phyloP scores from a whole-genome alignment of 2,888 invertebrate genomes.

The Lutraria lutraria region DNA sequence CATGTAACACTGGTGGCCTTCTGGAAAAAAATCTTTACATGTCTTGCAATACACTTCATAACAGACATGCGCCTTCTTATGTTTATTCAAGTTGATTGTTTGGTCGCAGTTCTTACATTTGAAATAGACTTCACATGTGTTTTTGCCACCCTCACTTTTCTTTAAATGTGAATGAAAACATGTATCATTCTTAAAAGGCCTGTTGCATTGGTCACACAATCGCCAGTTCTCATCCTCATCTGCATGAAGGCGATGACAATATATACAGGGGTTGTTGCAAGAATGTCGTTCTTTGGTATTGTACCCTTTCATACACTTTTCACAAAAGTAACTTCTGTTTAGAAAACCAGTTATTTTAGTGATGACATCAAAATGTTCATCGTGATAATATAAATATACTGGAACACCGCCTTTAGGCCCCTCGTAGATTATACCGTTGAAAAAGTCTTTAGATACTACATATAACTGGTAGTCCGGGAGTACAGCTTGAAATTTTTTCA shows the following conservation, averaged over 20 bases:
- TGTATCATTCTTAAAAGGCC: no score
- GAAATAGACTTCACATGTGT: constrained; percentile 34
- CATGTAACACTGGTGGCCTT: constrained; percentile 42
- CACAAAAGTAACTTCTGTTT: constrained; percentile 51
- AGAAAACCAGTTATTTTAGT: constrained; percentile 52
- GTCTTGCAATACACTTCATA: constrained; percentile 30
- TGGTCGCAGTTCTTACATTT: constrained; percentile 41
- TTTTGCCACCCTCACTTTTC: constrained; percentile 39
- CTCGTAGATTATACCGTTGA: constrained; percentile 49
- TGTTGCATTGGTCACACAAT: not conserved
- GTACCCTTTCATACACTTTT: constrained; percentile 41
- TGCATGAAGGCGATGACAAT: constrained; percentile 45
- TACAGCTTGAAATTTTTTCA: no score
- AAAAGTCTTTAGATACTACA: no score
- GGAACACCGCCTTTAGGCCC: no score
- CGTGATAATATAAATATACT: no score
- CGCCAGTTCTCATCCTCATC: not conserved
- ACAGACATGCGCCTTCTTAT: constrained; percentile 30
- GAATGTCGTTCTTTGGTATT: constrained; percentile 9
- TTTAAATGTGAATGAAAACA: no score
- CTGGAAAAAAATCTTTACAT: constrained; percentile 28
- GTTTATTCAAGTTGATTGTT: constrained; percentile 29
- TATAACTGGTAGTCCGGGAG: no score
- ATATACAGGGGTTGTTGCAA: constrained; percentile 16
- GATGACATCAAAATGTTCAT: constrained; percentile 63